Base-by-base conservation (phyloP, 1,140 invertebrate genomes). In the Sycophaga agraensis region DNA sequence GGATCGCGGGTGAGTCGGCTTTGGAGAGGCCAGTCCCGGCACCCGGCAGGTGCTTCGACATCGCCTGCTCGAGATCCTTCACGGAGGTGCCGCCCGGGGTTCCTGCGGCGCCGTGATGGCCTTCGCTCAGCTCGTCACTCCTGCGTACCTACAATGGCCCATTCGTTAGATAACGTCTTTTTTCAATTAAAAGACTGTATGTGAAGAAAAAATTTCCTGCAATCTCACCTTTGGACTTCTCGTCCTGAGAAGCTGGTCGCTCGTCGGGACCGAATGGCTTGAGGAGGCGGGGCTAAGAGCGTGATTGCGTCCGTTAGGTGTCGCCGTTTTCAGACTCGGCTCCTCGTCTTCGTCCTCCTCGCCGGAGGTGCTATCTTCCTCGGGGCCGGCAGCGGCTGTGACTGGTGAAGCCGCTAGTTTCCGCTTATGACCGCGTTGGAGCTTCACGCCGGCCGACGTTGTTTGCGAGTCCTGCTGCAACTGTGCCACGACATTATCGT, bases 51-150 rank as follows among this genome's bases (percentile, higher is more conserved):
- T 97, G 94, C 74, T 96, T 95, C 19, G 94, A 96, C 94, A 97
- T 98, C 12, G 93, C 94, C 69, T 96, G 93, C 77, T 98, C 94
- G 63, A 97, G 81, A 70, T 97, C 94, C 75, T 94, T 93, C 0
- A 95, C 92, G 0, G 91, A 90, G 2, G 89, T 86, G 3, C 81
- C 83, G 5, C 75, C 80, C 8, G 62, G 58, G 2, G 21, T 22
- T 34, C 28, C 71, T 78, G 22, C 68, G 62, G 75, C 67, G 53
- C 79, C 79, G 24, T 74, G 64, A 1, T 72, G 68, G 42, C 78
- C 73, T 11, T 59, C 62, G 9, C 34, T 5, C 14, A 64, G 6
- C 4, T 64, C 62, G 11, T 64, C 62, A 3, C 55, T 59, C 14
- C 62, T 48, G 0, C 62, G 48, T 3, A 64, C 35, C 54, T 63